A percentile compares a stretch with the other conserved stretches of the same genome.
phyloP scores from a whole-genome alignment of 1,140 invertebrate species.

The Cotesia vestalis region DNA sequence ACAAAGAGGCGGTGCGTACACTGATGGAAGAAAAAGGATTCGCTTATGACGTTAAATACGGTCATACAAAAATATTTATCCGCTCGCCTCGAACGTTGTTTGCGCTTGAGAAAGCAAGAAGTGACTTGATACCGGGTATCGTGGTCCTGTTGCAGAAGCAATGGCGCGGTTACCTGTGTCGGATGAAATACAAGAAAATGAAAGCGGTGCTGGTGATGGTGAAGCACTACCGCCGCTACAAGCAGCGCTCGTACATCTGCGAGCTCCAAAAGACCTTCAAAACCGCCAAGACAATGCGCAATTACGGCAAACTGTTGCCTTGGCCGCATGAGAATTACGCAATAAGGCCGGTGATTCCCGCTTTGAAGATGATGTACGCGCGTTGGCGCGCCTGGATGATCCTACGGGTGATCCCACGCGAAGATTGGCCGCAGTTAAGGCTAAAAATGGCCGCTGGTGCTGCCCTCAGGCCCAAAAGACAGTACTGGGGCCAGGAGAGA shows the following conservation, averaged over 20 bases:
- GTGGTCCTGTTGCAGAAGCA: constrained; percentile 93
- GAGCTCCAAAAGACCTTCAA: constrained; percentile 73
- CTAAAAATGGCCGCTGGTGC: constrained; percentile 85
- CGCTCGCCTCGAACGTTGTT: constrained; percentile 90
- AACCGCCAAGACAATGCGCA: constrained; percentile 69
- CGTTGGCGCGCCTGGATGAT: constrained; percentile 92
- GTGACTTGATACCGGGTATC: constrained; percentile 86
- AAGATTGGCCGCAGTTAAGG: constrained; percentile 86
- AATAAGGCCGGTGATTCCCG: constrained; percentile 69
- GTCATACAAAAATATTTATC: constrained; percentile 95
- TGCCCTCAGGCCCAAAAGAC: constrained; percentile 77
- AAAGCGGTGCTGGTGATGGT: constrained; percentile 85
- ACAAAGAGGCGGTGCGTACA: constrained; percentile 83
- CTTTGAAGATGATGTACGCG: constrained; percentile 72
- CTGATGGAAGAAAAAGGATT: constrained; percentile 85
- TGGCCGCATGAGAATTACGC: constrained; percentile 85
- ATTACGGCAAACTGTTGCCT: constrained; percentile 80
- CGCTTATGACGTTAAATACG: constrained; percentile 87
- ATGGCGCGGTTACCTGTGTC: constrained; percentile 84
- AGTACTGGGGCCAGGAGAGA: constrained; percentile 83
- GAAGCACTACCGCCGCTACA: constrained; percentile 82
- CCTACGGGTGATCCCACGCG: constrained; percentile 79
- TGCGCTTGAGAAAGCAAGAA: constrained; percentile 82
- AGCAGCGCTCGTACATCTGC: constrained; percentile 35
- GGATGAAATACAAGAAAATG: constrained; percentile 84